Conservation (phyloP, 2,888 invertebrate genomes). For the Dorcus parallelipipedus region DNA sequence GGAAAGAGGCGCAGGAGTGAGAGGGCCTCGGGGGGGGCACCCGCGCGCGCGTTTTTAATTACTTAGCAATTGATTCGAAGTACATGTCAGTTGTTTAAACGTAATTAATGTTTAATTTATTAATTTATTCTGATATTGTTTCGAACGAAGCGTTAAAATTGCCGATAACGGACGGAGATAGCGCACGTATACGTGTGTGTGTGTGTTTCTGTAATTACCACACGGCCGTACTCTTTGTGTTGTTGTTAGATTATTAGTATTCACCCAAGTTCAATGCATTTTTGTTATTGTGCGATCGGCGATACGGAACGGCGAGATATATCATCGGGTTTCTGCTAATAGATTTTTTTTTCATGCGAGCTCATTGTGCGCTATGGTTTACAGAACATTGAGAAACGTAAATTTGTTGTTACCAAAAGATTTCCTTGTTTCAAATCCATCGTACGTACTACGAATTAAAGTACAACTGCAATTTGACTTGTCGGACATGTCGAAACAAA, state of each 20-base stretch:
- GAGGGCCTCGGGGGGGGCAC: constrained; percentile 26
- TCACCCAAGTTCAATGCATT: constrained; percentile 4
- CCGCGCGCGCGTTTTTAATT: constrained; percentile 41
- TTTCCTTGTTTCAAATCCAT: too few species aligned
- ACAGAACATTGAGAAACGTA: too few species aligned
- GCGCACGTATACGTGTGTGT: constrained; percentile 11
- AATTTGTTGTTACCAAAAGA: too few species aligned
- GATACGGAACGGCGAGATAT: neutral
- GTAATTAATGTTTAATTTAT: constrained; percentile 52
- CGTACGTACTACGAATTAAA: too few species aligned
- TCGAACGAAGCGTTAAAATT: constrained; percentile 49
- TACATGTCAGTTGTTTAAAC: constrained; percentile 47
- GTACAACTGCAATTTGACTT: too few species aligned
- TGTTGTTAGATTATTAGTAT: constrained; percentile 6
- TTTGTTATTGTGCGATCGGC: neutral
- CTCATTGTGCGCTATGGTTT: too few species aligned
- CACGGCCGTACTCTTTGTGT: constrained; percentile 5
- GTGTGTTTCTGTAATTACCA: constrained; percentile 10
- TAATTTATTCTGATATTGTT: constrained; percentile 51
- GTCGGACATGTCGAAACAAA: too few species aligned
- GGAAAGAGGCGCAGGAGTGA: constrained; percentile 13
- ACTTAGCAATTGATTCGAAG: constrained; percentile 47
- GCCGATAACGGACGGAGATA: constrained; percentile 50
- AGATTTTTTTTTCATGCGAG: too few species aligned
- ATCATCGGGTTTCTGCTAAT: neutral